Percentiles rank a stretch among this genome's conserved stretches.
Conservation (phyloP, 2,113 vertebrate species). For the Ammospiza nelsoni region DNA sequence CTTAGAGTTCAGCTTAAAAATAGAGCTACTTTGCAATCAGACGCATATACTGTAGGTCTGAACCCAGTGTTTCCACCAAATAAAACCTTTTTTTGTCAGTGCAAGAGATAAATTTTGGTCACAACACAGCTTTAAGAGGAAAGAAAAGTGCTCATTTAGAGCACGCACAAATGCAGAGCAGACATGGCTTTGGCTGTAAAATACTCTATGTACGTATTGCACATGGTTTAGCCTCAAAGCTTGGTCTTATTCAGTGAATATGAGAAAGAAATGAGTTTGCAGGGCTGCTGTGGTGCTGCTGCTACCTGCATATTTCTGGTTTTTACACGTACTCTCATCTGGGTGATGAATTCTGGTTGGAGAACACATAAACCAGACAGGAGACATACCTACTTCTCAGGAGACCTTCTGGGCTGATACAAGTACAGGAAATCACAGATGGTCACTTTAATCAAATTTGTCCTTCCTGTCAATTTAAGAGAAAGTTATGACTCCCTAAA, state of each 20-base stretch:
- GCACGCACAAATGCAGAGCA: accelerated
- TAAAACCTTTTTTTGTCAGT: background rate
- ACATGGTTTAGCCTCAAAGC: background rate
- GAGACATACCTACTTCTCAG: background rate
- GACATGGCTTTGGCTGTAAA: background rate
- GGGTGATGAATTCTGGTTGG: background rate
- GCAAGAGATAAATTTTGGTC: background rate
- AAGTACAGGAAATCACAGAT: background rate
- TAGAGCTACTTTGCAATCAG: background rate
- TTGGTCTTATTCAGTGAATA: background rate
- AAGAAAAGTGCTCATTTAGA: background rate
- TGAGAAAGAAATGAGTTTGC: background rate
- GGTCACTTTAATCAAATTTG: background rate
- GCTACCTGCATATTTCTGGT: background rate
- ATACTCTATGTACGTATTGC: no score
- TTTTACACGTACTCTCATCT: background rate
- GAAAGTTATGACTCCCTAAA: background rate
- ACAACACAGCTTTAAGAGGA: background rate
- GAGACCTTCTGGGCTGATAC: background rate
- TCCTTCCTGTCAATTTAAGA: background rate
- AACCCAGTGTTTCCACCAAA: background rate
- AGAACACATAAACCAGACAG: background rate
- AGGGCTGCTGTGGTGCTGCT: background rate
- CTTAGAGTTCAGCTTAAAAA: background rate
- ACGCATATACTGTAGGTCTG: background rate